A percentile compares a stretch with the other conserved stretches of the same genome.
Conservation (phyloP, 2,797 vertebrate genomes). For the Lepilemur ruficaudatus region DNA sequence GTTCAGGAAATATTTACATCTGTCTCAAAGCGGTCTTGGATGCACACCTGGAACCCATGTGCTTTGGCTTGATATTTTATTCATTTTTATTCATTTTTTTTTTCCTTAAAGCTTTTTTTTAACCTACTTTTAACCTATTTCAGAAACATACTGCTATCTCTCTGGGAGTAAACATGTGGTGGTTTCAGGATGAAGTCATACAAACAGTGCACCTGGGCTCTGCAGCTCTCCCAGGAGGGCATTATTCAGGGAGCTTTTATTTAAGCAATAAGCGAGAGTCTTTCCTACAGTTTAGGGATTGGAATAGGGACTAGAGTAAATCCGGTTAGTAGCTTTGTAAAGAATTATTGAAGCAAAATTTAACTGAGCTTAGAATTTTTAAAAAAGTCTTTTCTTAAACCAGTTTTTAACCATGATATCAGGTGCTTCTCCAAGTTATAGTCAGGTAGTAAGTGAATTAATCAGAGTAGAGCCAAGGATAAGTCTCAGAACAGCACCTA, state of each 20-base stretch:
- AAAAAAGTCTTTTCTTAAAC: background rate
- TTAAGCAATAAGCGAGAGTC: background rate
- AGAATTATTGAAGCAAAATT: slow-evolving; percentile 8
- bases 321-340: background rate
- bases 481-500: background rate
- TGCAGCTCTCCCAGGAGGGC: background rate
- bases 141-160: slow-evolving; percentile 42
- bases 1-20: slow-evolving; percentile 59
- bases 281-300: background rate
- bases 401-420: background rate
- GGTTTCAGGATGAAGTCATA: slow-evolving; percentile 27
- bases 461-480: background rate
- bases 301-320: background rate
- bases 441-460: background rate
- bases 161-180: slow-evolving; percentile 4
- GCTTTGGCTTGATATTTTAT: slow-evolving; percentile 50
- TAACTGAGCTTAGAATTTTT: background rate
- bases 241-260: background rate
- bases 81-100: slow-evolving; percentile 8
- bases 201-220: background rate
- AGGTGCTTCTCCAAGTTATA: background rate
- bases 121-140: slow-evolving; percentile 34
- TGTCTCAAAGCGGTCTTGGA: slow-evolving; percentile 50
- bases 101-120: background rate
- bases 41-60: slow-evolving; percentile 59